phyloP scores from a whole-genome alignment of 2,888 invertebrate species.

The Rhagonycha lutea region DNA sequence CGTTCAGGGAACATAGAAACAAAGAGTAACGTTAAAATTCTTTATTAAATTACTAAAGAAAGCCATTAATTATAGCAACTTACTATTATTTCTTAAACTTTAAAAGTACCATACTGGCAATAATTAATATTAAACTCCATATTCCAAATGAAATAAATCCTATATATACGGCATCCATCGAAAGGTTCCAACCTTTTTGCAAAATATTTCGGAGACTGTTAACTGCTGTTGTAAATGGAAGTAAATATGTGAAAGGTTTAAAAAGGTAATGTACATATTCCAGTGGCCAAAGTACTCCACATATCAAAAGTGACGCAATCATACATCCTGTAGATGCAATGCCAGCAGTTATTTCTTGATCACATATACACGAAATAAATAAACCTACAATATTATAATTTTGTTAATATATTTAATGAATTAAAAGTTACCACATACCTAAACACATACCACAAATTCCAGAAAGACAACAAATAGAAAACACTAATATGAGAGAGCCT shows the following conservation, averaged over 20 bases:
- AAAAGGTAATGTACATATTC: constrained; percentile 85
- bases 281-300: constrained; percentile 93
- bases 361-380: constrained; percentile 78
- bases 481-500: constrained; percentile 76
- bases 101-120: constrained; percentile 72
- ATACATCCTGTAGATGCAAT: constrained; percentile 85
- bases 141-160: constrained; percentile 78
- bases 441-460: constrained; percentile 94
- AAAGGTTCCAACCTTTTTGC: constrained; percentile 80
- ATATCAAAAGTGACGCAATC: constrained; percentile 81
- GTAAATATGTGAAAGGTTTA: constrained; percentile 64
- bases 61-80: too few relatives aligned
- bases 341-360: constrained; percentile 82
- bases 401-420: not conserved
- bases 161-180: constrained; percentile 72
- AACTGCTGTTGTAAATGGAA: constrained; percentile 87
- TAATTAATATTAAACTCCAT: constrained; percentile 81
- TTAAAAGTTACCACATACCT: constrained; percentile 57
- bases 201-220: constrained; percentile 85
- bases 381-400: constrained; percentile 71
- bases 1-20: too few relatives aligned
- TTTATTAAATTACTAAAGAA: too few relatives aligned
- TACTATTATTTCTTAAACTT: constrained; percentile 73
- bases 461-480: constrained; percentile 75
- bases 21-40: too few relatives aligned